Evolutionary conservation across 2,888 invertebrate species (phyloP).

Genomic region (Dusona sp.): DNA sequence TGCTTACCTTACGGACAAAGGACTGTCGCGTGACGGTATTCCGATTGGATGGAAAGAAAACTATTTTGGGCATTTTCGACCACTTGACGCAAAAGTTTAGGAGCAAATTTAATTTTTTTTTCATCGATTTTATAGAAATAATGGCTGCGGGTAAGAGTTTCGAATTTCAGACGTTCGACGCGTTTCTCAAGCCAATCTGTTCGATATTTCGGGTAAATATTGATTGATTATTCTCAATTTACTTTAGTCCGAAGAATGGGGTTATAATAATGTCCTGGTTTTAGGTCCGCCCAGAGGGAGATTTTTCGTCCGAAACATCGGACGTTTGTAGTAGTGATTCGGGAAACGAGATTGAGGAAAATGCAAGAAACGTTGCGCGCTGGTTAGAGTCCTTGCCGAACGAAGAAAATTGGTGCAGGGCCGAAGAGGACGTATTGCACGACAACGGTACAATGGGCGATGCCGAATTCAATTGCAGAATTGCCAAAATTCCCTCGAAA

Average conservation of each 20-base stretch:
- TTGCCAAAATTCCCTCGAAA: background rate
- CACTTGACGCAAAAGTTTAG: background rate
- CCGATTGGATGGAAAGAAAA: background rate
- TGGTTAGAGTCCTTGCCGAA: slow-evolving; percentile 71
- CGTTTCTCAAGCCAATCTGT: background rate
- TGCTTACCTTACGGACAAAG: background rate
- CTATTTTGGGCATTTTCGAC: slow-evolving; percentile 28
- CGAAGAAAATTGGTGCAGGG: slow-evolving; percentile 67
- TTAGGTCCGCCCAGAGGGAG: background rate
- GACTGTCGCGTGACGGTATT: slow-evolving; percentile 5
- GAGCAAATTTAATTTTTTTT: background rate
- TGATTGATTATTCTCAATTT: background rate
- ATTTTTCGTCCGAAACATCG: slow-evolving; percentile 38
- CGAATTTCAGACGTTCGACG: background rate
- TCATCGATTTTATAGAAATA: background rate
- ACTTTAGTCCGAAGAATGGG: background rate
- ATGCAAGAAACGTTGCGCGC: slow-evolving; percentile 59
- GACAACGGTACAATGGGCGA: slow-evolving; percentile 45
- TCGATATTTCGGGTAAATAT: slow-evolving; percentile 3
- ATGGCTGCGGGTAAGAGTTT: slow-evolving; percentile 5
- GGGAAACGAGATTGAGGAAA: slow-evolving; percentile 71
- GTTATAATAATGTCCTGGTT: background rate
- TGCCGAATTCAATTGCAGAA: background rate
- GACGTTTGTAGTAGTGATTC: slow-evolving; percentile 69
- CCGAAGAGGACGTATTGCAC: slow-evolving; percentile 54